phyloP scores from a whole-genome alignment of 2,888 invertebrate species.

The Phaonia tiefii region DNA sequence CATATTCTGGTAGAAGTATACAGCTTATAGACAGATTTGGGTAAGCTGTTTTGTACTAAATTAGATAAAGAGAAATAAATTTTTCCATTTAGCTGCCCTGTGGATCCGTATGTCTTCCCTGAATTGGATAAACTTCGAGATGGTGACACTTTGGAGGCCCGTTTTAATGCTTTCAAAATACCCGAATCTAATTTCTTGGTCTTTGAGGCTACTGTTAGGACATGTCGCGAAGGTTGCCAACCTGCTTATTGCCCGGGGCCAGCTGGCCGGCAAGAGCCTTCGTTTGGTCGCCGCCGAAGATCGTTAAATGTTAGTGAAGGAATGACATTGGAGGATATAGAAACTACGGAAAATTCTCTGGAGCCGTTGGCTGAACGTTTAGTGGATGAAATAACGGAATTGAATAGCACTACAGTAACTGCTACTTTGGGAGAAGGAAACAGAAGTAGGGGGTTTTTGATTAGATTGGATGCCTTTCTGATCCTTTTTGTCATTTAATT shows the following conservation, averaged over 20 bases:
- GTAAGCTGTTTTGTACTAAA: conserved; percentile 81
- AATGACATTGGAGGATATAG: conserved; percentile 18
- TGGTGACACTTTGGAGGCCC: conserved; percentile 92
- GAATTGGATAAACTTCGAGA: conserved; percentile 92
- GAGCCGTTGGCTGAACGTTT: conserved; percentile 68
- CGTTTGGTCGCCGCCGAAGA: conserved; percentile 87
- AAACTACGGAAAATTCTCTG: conserved; percentile 40
- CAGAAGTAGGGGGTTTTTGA: conserved; percentile 66
- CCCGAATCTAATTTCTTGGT: conserved; percentile 96
- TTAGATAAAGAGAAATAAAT: neutral
- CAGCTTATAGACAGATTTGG: conserved; percentile 94
- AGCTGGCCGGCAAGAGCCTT: conserved; percentile 90
- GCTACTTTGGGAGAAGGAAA: conserved; percentile 73
- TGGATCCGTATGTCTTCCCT: conserved; percentile 95
- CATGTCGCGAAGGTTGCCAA: conserved; percentile 94
- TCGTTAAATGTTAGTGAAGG: conserved; percentile 79
- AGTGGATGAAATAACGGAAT: conserved; percentile 72
- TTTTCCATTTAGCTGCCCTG: conserved; percentile 86
- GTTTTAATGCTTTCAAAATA: conserved; percentile 96
- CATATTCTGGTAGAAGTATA: conserved; percentile 93
- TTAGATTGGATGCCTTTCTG: neutral
- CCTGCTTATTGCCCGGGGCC: conserved; percentile 93
- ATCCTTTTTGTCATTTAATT: conserved; percentile 32
- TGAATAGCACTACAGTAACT: conserved; percentile 75
- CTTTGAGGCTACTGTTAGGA: conserved; percentile 94